phyloP scores from a whole-genome alignment of 2,888 invertebrate genomes.

The Phytoseiulus persimilis region DNA sequence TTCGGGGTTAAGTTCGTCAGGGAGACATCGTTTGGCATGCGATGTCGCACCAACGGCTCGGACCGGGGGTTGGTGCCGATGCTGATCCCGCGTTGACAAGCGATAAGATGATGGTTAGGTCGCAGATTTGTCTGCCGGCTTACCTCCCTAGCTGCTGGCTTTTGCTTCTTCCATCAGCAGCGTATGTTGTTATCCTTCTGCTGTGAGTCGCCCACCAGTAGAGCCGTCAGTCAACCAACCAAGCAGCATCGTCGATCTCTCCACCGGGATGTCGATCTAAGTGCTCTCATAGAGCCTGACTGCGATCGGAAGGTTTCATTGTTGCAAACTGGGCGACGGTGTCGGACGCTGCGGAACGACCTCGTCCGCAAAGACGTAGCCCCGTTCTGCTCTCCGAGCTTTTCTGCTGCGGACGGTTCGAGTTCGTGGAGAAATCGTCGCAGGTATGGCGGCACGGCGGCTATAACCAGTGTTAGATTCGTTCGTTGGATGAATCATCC shows the following conservation, averaged over 20 bases:
- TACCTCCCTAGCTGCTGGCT: slow-evolving; percentile 25
- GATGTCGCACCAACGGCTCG: neutral
- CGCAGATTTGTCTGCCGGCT: slow-evolving; percentile 32
- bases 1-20: neutral
- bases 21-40: neutral
- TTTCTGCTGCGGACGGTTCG: too few species aligned
- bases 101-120: slow-evolving; percentile 38
- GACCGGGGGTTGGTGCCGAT: neutral
- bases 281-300: too few species aligned
- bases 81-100: slow-evolving; percentile 38
- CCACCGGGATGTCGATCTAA: neutral
- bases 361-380: too few species aligned
- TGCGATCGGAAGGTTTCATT: too few species aligned
- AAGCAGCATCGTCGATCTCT: neutral
- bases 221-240: neutral
- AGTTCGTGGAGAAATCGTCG: too few species aligned
- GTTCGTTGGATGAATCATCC: neutral
- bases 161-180: neutral
- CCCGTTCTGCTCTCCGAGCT: too few species aligned
- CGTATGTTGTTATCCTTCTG: slow-evolving; percentile 5
- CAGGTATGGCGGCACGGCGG: neutral
- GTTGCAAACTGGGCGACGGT: too few species aligned
- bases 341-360: too few species aligned
- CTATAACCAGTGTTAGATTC: neutral
- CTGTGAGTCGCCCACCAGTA: neutral